phyloP scores from a whole-genome alignment of 2,797 vertebrate species.

The Ibycter americanus region DNA sequence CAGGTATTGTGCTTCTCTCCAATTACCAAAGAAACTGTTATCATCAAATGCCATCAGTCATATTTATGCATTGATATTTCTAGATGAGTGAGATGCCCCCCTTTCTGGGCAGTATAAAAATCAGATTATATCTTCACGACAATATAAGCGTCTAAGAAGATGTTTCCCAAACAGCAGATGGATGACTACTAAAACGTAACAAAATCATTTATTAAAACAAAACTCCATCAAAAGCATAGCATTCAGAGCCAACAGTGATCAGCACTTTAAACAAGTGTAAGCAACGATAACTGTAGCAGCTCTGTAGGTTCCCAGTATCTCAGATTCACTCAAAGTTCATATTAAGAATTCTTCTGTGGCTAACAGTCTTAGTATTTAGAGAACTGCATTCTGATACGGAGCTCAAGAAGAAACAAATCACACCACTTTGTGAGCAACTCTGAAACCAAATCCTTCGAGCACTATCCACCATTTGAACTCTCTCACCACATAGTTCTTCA shows the following conservation, averaged over 20 bases:
- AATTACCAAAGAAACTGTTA: neutral
- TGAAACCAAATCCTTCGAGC: slow-evolving; percentile 2
- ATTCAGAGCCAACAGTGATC: neutral
- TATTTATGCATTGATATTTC: neutral
- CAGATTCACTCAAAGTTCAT: neutral
- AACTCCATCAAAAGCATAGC: neutral
- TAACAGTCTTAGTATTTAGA: neutral
- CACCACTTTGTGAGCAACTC: slow-evolving; percentile 2
- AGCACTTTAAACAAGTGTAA: neutral
- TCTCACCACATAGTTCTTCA: slow-evolving; percentile 17
- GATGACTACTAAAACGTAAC: neutral
- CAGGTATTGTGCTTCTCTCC: neutral
- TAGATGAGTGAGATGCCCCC: neutral
- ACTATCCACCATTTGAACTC: slow-evolving; percentile 37
- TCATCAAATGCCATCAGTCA: neutral
- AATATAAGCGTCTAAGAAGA: neutral
- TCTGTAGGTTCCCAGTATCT: neutral
- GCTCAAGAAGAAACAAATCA: neutral
- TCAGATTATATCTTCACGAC: neutral
- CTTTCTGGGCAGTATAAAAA: neutral
- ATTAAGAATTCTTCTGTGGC: neutral
- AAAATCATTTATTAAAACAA: neutral
- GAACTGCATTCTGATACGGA: neutral
- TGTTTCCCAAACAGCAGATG: neutral
- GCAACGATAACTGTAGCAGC: neutral